Percentiles rank a stretch among this genome's conserved stretches.
phyloP scores from a whole-genome alignment of 2,888 invertebrate species.

The Tethea ocularis region DNA sequence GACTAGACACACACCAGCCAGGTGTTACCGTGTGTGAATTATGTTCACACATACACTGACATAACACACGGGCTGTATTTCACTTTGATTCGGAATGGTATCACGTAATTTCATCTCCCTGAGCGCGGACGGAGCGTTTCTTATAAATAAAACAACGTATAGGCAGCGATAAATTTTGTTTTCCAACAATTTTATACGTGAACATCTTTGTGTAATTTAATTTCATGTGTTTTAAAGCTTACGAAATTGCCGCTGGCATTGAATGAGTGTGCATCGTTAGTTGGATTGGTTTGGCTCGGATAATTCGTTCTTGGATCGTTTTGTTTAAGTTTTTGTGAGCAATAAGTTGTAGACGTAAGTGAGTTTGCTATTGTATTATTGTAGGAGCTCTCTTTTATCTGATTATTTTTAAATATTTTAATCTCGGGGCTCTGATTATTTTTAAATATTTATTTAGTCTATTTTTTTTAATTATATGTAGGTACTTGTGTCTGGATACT shows the following conservation, averaged over 20 bases:
- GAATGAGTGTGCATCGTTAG: conserved; percentile 49
- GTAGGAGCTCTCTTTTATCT: background rate
- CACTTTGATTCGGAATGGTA: conserved; percentile 81
- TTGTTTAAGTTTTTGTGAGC: background rate
- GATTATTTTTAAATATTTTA: too few species aligned
- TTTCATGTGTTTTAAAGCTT: conserved; percentile 70
- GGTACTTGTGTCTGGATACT: too few species aligned
- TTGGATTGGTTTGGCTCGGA: conserved; percentile 31
- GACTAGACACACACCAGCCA: conserved; percentile 19
- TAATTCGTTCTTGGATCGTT: conserved; percentile 14
- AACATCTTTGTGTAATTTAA: conserved; percentile 73
- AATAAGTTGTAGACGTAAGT: background rate
- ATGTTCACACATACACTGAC: conserved; percentile 35
- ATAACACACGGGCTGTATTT: conserved; percentile 60
- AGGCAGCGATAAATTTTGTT: conserved; percentile 79
- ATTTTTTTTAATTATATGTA: too few species aligned
- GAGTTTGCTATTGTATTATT: background rate
- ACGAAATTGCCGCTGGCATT: conserved; percentile 57
- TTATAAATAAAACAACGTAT: conserved; percentile 83
- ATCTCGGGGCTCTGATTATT: too few species aligned
- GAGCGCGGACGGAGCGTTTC: conserved; percentile 69
- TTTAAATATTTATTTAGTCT: too few species aligned
- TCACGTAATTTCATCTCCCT: conserved; percentile 83
- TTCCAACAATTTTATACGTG: conserved; percentile 71
- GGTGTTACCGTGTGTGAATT: conserved; percentile 34